Base-by-base conservation (phyloP, 1,140 invertebrate genomes). In the Drosophila varians region DNA sequence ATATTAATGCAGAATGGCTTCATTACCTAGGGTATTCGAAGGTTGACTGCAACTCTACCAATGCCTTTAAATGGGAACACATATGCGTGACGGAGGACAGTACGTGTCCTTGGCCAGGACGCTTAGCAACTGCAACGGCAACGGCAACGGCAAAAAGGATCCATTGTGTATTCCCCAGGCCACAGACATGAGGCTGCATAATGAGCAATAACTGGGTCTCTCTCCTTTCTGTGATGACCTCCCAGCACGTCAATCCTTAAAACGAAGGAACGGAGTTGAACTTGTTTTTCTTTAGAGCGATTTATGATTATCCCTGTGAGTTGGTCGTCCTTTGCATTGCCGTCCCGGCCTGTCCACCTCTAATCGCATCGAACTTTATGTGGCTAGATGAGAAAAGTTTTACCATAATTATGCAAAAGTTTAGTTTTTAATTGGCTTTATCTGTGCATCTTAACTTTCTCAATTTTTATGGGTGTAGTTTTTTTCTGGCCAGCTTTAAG, bases 61-160 rank as follows among this genome's bases (percentile, higher is more conserved):
- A 16, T 18, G 9, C 6, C 40, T 12, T 21, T 36, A 40, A 64
- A 34, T 43, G 51, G 49, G 38, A 31, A n/a, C 54, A 74, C 73
- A 74, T 73, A 80, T 73, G 78, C 78, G 74, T 83, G 82, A 83
- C 54, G 54, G 64, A 71, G 54, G 64, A 57, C 52, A 40, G 11
- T 4, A 31, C 53, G 56, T 64, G 60, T 64, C 60, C 60, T 64
- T 64, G 60, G 56, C 42, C 60, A 48, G 60, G 60, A 64, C 56
- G 60, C 60, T 40, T 64, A 9, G 60, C 54, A 60, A 64, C 54
- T 64, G 60, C 60, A 64, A 64, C 31, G 64, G 14, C 53, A 28
- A 7, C 12, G 60, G 60, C 60, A 64, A 64, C 31, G 64, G 14
- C 53, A 28, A 7, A 14, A 68, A 57, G 52, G 55, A 56, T 48